Evolutionary conservation across 2,888 invertebrate species (phyloP), one percentile per base, ranked within the genome.

Genomic region (Coecobrya sp.): DNA sequence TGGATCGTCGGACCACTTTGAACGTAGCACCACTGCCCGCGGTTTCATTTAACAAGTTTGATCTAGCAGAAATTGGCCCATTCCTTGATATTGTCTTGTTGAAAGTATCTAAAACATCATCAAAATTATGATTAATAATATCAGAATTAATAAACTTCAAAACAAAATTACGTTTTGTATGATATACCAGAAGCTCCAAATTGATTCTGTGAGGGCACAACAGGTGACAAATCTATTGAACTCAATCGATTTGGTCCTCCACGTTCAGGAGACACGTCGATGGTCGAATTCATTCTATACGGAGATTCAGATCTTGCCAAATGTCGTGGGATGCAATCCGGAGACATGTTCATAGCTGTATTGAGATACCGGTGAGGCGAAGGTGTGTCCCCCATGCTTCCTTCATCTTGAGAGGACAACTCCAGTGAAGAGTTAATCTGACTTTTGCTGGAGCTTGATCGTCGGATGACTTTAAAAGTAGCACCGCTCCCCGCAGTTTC

Each of bases 401-500:
- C 62, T 36, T 2, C 27, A 7, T 11, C 7, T 7, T 62, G 62
- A 8, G 36, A 42, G 7, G 59, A 27, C 4, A 91, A 7, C 0
- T 45, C 27, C 52, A 86, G 52, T n/a, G 91, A 86, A 0, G 86
- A 81, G 68, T 86, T 91, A n/a, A 91, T 16, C 0, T 25, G 59
- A 11, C 70, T 81, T 59, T 22, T 55, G 1, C 45, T 65, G 45
- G 49, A 55, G 30, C 84, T 68, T 30, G 89, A 25, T 25, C 25
- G 62, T 62, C 62, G 62, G 16, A 62, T 62, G 25, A 62, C 62
- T 25, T 62, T 65, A 65, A 65, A 65, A 13, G 65, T 91, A 79
- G 91, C 91, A 86, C 82, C 89, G 73, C 91, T 91, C 8, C 91
- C 91, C 2, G 79, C 79, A 49, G 65, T 16, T 79, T 90, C 90